Evolutionary conservation across 2,797 vertebrate species (phyloP).

Genomic region (Falco rusticolus): DNA sequence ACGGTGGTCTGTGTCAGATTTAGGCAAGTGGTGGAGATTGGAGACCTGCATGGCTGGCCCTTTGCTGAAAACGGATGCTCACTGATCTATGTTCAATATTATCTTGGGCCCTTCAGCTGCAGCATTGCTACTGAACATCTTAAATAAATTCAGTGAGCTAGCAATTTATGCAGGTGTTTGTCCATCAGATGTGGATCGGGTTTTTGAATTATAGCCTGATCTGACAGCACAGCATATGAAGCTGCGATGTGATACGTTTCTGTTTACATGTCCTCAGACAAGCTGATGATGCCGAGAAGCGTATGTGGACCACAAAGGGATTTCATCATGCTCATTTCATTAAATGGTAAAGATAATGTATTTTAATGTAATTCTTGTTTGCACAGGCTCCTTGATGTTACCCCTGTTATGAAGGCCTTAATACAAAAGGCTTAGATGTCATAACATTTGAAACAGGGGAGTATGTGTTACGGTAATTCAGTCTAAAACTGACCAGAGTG

Average conservation of each 20-base stretch:
- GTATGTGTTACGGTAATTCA: not conserved
- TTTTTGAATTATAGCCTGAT: not conserved
- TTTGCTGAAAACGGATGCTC: not conserved
- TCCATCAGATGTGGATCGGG: not conserved
- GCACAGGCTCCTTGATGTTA: not conserved
- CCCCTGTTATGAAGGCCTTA: not conserved
- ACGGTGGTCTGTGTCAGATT: not conserved
- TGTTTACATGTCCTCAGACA: not conserved
- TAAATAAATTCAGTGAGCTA: not conserved
- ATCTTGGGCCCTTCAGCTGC: not conserved
- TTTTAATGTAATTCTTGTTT: not conserved
- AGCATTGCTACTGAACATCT: not conserved
- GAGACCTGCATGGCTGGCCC: not conserved
- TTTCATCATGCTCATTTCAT: not conserved
- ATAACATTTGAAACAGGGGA: not conserved
- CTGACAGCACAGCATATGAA: not conserved
- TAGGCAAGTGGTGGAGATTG: not conserved
- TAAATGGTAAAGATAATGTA: not conserved
- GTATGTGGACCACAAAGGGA: not conserved
- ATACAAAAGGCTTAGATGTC: not conserved
- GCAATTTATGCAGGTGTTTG: constrained; percentile 5
- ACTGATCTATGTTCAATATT: not conserved
- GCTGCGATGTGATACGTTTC: not conserved
- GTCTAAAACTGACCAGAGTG: not conserved
- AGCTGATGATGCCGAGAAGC: not conserved